Percentiles rank a stretch among this genome's conserved stretches.
Conservation (phyloP, 2,797 vertebrate species). For the Hipposideros larvatus region DNA sequence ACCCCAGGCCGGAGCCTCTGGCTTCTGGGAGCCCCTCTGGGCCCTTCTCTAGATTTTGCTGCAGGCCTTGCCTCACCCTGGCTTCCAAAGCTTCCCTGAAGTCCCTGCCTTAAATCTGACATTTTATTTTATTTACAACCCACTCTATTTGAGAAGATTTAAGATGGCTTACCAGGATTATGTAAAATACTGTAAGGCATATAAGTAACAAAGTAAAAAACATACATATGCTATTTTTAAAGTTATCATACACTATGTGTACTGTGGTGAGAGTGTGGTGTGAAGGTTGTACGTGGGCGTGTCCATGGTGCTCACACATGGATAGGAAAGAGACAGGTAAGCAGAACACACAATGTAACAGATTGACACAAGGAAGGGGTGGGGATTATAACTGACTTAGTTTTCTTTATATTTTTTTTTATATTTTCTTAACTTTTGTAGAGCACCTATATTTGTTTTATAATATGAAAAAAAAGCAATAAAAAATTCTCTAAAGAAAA, state of each 20-base stretch:
- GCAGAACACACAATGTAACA: background rate
- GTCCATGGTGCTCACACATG: rapidly evolving
- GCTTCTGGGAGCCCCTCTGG: background rate
- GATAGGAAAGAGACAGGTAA: background rate
- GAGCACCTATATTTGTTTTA: slow-evolving; percentile 65
- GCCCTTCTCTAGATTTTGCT: background rate
- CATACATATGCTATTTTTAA: background rate
- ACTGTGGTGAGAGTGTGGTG: background rate
- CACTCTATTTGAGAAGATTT: slow-evolving; percentile 62
- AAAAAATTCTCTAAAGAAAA: slow-evolving; percentile 69
- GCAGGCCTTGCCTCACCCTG: background rate
- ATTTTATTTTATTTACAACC: slow-evolving; percentile 65
- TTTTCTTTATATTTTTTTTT: slow-evolving; percentile 43
- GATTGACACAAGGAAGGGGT: background rate
- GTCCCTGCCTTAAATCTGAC: slow-evolving; percentile 38
- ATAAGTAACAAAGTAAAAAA: slow-evolving; percentile 32
- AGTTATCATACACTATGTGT: background rate
- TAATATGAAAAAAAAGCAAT: slow-evolving; percentile 1
- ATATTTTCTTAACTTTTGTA: slow-evolving; percentile 54
- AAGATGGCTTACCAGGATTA: slow-evolving; percentile 48
- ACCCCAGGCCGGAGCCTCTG: background rate
- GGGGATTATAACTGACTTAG: background rate
- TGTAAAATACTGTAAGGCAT: slow-evolving; percentile 53
- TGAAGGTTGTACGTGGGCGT: background rate
- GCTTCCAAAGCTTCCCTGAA: slow-evolving; percentile 3